phyloP scores from a whole-genome alignment of 2,888 invertebrate genomes.

The Nymphalis polychloros region DNA sequence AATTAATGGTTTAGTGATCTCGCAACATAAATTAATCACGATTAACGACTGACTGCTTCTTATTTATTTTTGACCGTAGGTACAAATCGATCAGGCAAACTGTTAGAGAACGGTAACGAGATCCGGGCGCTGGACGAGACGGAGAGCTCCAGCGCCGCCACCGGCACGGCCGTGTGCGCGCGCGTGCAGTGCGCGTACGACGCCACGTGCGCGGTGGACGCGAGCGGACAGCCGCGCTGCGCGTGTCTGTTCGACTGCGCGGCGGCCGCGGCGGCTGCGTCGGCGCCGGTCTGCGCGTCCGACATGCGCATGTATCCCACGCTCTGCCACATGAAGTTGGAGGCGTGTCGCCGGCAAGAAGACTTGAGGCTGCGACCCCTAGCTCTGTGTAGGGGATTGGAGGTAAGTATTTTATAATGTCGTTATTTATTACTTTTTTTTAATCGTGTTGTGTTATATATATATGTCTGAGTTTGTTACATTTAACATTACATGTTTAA shows the following conservation, averaged over 20 bases:
- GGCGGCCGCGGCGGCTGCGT: conserved; percentile 74
- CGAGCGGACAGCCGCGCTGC: conserved; percentile 84
- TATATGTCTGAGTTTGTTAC: no score
- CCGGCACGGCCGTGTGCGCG: conserved; percentile 86
- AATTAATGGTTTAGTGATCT: no score
- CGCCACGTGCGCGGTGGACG: conserved; percentile 90
- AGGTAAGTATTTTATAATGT: conserved; percentile 73
- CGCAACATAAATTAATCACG: no score
- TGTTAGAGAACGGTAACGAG: conserved; percentile 63
- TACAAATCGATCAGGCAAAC: conserved; percentile 57
- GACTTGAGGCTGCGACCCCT: conserved; percentile 88
- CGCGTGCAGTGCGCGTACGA: conserved; percentile 92
- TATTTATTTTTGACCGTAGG: conserved; percentile 43
- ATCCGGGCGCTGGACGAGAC: conserved; percentile 60
- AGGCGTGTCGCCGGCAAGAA: conserved; percentile 90
- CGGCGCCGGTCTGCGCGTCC: conserved; percentile 89
- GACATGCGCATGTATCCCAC: conserved; percentile 90
- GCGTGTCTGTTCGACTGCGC: conserved; percentile 91
- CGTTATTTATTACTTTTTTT: not conserved
- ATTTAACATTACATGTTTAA: no score
- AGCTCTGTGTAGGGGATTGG: conserved; percentile 89
- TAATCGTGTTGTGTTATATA: no score
- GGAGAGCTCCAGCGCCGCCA: conserved; percentile 59
- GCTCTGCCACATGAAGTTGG: conserved; percentile 91
- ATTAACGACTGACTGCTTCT: no score